Percentiles rank a stretch among this genome's conserved stretches.
These are phyloP conservation scores for Ptilorrhoa leucosticta DNA, from an alignment of 2,113 vertebrate genomes.

Conservation along the genomic window DNA sequence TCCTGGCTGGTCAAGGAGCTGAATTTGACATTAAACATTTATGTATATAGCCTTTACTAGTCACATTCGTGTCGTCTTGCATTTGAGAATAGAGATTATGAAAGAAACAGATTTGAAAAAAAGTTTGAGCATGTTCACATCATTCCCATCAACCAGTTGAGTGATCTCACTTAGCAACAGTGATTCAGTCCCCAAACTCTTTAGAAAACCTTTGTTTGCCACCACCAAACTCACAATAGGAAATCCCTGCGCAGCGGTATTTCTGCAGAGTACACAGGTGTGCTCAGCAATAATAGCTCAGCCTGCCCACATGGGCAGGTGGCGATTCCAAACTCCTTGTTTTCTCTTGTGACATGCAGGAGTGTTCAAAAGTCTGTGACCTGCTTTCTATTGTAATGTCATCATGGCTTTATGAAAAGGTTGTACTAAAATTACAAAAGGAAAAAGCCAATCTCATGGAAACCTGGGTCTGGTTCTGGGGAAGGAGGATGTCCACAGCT, in stretches of 20 bases:
- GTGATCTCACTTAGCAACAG: not conserved
- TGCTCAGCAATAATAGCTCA: not conserved
- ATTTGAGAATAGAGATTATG: not conserved
- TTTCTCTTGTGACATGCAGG: not conserved
- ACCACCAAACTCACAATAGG: not conserved
- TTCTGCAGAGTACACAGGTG: not conserved
- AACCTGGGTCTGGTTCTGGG: not conserved
- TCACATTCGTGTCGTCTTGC: not conserved
- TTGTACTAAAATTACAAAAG: not conserved
- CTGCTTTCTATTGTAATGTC: not conserved
- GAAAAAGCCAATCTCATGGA: not conserved
- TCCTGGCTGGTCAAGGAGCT: not conserved
- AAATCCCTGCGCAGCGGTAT: not conserved
- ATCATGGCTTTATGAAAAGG: not conserved
- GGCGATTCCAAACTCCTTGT: not conserved
- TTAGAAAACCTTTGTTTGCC: not conserved
- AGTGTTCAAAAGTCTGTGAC: not conserved
- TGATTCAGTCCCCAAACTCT: not conserved
- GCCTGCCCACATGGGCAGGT: rapidly evolving
- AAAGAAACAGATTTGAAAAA: not conserved
- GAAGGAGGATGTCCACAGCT: not conserved
- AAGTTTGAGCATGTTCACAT: not conserved
- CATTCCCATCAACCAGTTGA: not conserved
- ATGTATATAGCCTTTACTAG: not conserved
- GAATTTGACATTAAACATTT: not conserved